Percentiles rank a stretch among this genome's conserved stretches.
phyloP scores from a whole-genome alignment of 1,140 invertebrate species.

The Microplitis demolitor region DNA sequence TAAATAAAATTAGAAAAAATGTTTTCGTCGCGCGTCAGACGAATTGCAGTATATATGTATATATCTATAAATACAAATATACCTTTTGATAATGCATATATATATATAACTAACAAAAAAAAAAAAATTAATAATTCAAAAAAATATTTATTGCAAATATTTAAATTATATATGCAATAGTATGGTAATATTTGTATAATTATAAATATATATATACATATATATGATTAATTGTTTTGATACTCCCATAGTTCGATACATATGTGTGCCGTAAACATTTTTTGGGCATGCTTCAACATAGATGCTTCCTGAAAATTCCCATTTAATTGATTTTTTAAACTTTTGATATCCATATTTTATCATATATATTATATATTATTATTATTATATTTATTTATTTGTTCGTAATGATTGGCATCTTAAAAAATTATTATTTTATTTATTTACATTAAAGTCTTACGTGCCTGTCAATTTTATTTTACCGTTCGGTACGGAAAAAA shows the following conservation, averaged over 20 bases:
- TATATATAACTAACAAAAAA: background rate
- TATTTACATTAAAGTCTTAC: constrained; percentile 16
- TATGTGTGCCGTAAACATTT: constrained; percentile 57
- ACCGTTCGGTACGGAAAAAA: background rate
- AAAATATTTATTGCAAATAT: too few relatives aligned
- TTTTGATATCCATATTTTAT: constrained; percentile 29
- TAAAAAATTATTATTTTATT: constrained; percentile 49
- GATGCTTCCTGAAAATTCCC: constrained; percentile 53
- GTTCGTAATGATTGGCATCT: constrained; percentile 52
- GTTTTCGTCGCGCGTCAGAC: constrained; percentile 17
- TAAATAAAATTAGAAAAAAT: constrained; percentile 14
- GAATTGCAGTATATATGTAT: constrained; percentile 15
- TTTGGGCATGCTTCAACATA: constrained; percentile 60
- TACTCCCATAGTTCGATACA: constrained; percentile 31
- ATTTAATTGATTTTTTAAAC: constrained; percentile 40
- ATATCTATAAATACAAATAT: background rate
- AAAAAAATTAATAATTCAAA: too few relatives aligned
- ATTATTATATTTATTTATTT: constrained; percentile 10
- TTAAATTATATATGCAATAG: too few relatives aligned
- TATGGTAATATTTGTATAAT: background rate
- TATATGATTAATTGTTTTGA: background rate
- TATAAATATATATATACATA: constrained; percentile 5
- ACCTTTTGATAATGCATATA: background rate
- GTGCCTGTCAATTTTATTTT: constrained; percentile 30
- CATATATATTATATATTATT: constrained; percentile 1